phyloP scores from a whole-genome alignment of 2,797 vertebrate genomes.

The Acipenser transmontanus region DNA sequence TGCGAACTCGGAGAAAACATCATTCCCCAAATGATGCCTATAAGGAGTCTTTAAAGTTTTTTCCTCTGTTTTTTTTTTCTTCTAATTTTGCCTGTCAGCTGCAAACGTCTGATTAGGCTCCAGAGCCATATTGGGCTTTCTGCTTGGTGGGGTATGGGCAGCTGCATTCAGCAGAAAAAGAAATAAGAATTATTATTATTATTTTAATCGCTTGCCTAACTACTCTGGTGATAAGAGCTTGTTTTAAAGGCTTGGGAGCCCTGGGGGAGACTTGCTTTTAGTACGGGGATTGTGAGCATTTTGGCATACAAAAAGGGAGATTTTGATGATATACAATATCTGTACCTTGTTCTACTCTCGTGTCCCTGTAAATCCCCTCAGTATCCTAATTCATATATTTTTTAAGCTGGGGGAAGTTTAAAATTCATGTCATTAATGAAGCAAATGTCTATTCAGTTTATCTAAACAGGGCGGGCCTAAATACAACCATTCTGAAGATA shows the following conservation, averaged over 20 bases:
- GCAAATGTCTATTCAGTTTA: no score
- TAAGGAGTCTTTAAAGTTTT: slow-evolving; percentile 57
- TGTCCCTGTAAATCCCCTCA: no score
- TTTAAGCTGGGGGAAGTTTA: no score
- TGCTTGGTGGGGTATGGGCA: slow-evolving; percentile 52
- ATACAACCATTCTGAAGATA: no score
- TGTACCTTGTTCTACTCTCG: no score
- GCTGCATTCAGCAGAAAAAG: slow-evolving; percentile 57
- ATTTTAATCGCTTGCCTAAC: slow-evolving; percentile 2
- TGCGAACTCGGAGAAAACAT: slow-evolving; percentile 64
- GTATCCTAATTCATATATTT: no score
- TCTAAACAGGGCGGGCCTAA: no score
- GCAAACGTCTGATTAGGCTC: slow-evolving; percentile 48
- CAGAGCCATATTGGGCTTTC: slow-evolving; percentile 57
- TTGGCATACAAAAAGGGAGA: no score
- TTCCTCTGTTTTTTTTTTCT: slow-evolving; percentile 43
- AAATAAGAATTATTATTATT: slow-evolving; percentile 24
- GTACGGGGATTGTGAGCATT: no score
- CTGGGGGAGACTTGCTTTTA: no score
- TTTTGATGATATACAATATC: no score
- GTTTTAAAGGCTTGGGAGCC: slow-evolving; percentile 24
- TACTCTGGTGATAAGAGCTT: slow-evolving; percentile 27
- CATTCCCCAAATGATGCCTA: slow-evolving; percentile 53
- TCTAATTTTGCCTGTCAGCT: slow-evolving; percentile 47
- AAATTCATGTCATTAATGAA: no score